Percentiles rank a stretch among this genome's conserved stretches.
phyloP scores from a whole-genome alignment of 2,888 invertebrate genomes.

The Lucinisca nassula region DNA sequence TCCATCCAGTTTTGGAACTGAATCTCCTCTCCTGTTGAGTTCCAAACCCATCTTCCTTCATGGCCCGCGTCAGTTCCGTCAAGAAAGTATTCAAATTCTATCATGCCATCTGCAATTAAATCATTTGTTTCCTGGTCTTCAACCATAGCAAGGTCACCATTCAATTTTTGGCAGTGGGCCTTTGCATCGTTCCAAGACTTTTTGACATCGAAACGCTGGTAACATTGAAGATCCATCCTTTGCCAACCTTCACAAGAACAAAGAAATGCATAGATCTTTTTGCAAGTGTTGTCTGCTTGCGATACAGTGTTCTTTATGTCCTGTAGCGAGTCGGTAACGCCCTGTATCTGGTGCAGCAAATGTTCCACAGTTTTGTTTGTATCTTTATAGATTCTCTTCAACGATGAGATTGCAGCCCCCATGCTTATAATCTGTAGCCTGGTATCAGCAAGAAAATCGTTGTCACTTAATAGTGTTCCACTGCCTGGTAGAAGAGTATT shows the following conservation, averaged over 20 bases:
- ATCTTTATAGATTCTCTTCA: background rate
- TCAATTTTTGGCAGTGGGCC: background rate
- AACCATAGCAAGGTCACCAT: background rate
- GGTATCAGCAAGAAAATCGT: background rate
- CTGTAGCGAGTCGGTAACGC: background rate
- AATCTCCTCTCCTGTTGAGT: background rate
- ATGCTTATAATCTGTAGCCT: background rate
- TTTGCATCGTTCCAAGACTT: background rate
- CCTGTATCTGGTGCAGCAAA: background rate
- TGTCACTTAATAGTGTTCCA: background rate
- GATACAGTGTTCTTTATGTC: background rate
- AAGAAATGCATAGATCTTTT: background rate
- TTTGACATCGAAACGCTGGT: background rate
- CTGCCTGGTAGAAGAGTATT: background rate
- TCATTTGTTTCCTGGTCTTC: background rate
- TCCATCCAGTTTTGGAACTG: background rate
- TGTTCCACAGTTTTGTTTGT: background rate
- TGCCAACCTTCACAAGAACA: background rate
- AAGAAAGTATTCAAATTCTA: background rate
- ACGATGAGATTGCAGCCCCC: background rate
- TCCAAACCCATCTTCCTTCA: background rate
- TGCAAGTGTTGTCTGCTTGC: background rate
- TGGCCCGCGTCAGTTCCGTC: background rate
- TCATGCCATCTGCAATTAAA: background rate
- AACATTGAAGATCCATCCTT: background rate